A percentile compares a stretch with the other conserved stretches of the same genome.
phyloP scores from a whole-genome alignment of 1,140 invertebrate species.

The Hypothenemus hampei region DNA sequence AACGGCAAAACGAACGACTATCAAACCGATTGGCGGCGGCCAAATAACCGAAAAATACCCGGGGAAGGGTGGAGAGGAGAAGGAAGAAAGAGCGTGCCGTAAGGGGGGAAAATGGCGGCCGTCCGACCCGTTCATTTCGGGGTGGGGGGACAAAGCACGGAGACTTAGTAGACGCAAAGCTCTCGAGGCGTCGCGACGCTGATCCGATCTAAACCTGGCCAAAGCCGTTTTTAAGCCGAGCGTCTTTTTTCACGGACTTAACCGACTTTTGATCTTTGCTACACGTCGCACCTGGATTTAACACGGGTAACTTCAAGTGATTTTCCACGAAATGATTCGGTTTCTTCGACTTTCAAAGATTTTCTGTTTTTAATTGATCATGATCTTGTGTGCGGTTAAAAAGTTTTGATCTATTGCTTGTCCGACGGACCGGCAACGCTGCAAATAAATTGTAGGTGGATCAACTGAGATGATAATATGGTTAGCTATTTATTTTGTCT shows the following conservation, averaged over 20 bases:
- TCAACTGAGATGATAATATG: no score
- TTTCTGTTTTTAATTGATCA: no score
- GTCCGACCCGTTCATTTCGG: background rate
- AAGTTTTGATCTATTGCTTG: no score
- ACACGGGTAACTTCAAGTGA: constrained; percentile 33
- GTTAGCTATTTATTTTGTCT: no score
- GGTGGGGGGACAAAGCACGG: constrained; percentile 33
- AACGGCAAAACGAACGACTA: constrained; percentile 23
- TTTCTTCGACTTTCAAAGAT: no score
- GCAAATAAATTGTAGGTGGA: no score
- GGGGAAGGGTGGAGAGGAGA: constrained; percentile 3
- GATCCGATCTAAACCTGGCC: constrained; percentile 44
- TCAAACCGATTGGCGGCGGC: constrained; percentile 20
- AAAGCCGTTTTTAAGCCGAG: constrained; percentile 45
- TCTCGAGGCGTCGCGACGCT: constrained; percentile 43
- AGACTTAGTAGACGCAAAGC: constrained; percentile 44
- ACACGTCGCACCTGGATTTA: constrained; percentile 44
- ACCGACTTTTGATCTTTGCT: constrained; percentile 43
- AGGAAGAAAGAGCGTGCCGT: no score
- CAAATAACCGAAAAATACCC: constrained; percentile 8
- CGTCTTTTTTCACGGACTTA: constrained; percentile 43
- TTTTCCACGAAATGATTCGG: no score
- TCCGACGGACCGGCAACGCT: no score
- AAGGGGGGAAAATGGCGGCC: constrained; percentile 15
- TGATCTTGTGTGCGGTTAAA: no score